Conservation (phyloP, 2,888 invertebrate genomes). For the Archips crataeganus region DNA sequence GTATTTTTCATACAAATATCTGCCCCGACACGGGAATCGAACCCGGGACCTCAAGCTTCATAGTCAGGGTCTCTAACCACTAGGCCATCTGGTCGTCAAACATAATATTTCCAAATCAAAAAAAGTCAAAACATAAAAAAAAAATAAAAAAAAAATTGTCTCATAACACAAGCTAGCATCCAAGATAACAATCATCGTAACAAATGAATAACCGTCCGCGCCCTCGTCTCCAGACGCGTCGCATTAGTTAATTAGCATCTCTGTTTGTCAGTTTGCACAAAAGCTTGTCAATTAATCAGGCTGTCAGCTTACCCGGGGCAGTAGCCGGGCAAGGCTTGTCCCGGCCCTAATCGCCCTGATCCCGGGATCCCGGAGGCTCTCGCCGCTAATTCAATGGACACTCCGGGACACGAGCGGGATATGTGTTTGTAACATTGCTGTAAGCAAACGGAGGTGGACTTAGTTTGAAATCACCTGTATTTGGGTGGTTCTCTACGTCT, state of each 20-base stretch:
- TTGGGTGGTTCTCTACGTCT: not conserved
- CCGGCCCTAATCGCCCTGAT: not conserved
- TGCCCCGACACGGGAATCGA: no score
- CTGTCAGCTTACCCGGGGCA: not conserved
- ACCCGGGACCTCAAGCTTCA: no score
- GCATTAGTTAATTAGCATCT: constrained; percentile 7
- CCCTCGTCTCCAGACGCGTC: not conserved
- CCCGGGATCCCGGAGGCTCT: not conserved
- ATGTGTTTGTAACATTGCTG: not conserved
- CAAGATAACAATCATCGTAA: not conserved
- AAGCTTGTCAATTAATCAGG: constrained; percentile 6
- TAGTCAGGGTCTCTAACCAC: no score
- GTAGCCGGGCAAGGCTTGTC: not conserved
- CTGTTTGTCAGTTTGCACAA: constrained; percentile 5
- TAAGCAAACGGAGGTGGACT: not conserved
- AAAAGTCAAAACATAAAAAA: no score
- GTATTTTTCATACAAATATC: no score
- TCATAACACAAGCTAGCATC: no score
- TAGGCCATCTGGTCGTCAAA: no score
- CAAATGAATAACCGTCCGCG: not conserved
- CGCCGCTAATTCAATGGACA: constrained; percentile 3
- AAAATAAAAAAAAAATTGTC: no score
- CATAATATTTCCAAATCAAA: no score
- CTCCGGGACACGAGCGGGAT: not conserved
- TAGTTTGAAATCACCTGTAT: not conserved